Percentiles rank a stretch among this genome's conserved stretches.
Evolutionary conservation across 2,113 vertebrate genomes (phyloP).

Genomic region (Numida meleagris): DNA sequence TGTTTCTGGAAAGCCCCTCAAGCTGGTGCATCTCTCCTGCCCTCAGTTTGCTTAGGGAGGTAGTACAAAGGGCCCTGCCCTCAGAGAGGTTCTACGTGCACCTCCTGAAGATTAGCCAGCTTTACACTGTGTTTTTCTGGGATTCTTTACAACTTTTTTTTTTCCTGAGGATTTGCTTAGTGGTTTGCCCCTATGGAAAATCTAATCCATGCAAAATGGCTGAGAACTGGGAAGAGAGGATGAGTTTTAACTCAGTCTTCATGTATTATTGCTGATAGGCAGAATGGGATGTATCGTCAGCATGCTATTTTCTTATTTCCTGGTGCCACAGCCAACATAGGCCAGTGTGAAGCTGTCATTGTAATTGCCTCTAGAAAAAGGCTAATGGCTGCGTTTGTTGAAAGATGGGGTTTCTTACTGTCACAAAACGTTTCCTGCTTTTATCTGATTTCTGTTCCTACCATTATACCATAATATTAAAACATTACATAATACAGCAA

Average conservation of each 20-base stretch:
- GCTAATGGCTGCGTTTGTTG: neutral
- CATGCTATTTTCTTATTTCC: neutral
- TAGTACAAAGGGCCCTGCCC: neutral
- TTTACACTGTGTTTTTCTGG: neutral
- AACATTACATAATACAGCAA: neutral
- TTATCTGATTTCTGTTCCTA: neutral
- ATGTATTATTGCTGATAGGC: neutral
- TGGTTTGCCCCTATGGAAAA: neutral
- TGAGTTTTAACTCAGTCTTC: neutral
- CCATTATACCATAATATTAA: neutral
- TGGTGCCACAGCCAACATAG: neutral
- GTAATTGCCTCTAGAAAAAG: neutral
- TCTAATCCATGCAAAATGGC: neutral
- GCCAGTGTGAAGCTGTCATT: neutral
- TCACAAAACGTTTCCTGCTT: neutral
- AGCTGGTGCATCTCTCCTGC: accelerated
- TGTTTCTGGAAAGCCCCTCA: neutral
- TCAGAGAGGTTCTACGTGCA: neutral
- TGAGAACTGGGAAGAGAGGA: neutral
- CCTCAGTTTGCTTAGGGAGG: neutral
- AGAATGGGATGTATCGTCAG: neutral
- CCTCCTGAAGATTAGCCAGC: neutral
- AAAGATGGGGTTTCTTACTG: neutral
- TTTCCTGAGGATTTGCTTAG: neutral
- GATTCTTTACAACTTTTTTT: neutral